Percentiles rank a stretch among this genome's conserved stretches.
Evolutionary conservation across 2,797 vertebrate genomes (phyloP).

Genomic region (Gallirallus australis): DNA sequence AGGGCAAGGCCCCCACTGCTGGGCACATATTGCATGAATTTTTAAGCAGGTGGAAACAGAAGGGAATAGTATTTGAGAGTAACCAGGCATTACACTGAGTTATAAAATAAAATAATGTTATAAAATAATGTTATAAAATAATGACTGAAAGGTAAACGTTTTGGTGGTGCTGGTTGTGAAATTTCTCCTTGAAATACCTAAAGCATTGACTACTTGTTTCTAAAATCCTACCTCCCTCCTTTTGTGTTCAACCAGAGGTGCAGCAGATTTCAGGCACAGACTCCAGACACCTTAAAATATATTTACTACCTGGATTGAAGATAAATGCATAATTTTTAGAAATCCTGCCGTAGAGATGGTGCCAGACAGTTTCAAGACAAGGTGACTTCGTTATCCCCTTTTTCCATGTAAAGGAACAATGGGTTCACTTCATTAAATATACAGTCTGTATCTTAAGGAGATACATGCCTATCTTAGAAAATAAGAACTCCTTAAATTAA

Average conservation of each 20-base stretch:
- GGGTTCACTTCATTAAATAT: background rate
- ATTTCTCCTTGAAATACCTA: background rate
- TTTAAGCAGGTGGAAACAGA: background rate
- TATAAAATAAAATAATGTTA: too few relatives aligned
- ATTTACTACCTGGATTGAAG: background rate
- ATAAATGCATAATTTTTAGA: background rate
- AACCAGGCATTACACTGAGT: background rate
- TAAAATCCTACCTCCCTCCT: background rate
- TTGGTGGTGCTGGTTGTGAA: background rate
- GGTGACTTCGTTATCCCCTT: rapidly evolving
- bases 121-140: too few relatives aligned
- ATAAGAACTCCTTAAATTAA: background rate
- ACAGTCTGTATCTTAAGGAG: background rate
- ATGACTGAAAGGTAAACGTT: background rate
- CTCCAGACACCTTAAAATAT: background rate
- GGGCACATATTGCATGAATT: too few relatives aligned
- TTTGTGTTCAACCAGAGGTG: background rate
- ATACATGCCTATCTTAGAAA: background rate
- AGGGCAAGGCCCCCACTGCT: too few relatives aligned
- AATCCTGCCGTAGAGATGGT: background rate
- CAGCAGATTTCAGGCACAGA: background rate
- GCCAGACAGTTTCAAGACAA: background rate
- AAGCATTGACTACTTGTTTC: background rate
- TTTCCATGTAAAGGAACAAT: background rate
- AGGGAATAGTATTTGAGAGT: rapidly evolving